Conservation (phyloP, 1,140 invertebrate genomes). For the Diabrotica virgifera region DNA sequence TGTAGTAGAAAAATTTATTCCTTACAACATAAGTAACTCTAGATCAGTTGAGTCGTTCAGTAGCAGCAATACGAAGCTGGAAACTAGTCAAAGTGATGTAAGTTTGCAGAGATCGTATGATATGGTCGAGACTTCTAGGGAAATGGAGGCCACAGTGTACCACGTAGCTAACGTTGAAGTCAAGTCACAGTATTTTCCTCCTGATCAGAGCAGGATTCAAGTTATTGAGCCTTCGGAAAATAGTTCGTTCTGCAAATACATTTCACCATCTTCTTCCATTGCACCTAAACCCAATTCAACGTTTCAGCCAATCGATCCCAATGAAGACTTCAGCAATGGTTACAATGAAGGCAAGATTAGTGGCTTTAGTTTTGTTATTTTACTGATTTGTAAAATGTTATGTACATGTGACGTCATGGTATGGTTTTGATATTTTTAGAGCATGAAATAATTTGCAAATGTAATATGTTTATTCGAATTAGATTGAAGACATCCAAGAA, state of each 20-base stretch:
- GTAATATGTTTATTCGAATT: too few species aligned
- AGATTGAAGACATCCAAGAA: too few species aligned
- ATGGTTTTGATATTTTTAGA: too few species aligned
- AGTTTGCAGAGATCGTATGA: neutral
- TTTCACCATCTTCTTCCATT: constrained; percentile 24
- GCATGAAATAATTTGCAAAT: too few species aligned
- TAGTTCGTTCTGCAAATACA: constrained; percentile 45
- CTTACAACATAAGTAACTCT: constrained; percentile 7
- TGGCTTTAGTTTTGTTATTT: constrained; percentile 14
- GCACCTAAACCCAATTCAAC: constrained; percentile 9
- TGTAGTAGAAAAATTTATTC: constrained; percentile 34
- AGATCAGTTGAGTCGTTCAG: neutral
- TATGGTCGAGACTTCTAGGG: constrained; percentile 4
- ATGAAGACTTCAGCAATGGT: constrained; percentile 6
- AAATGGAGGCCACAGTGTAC: constrained; percentile 3
- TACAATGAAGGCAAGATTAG: constrained; percentile 33
- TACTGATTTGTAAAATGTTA: too few species aligned
- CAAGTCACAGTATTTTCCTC: constrained; percentile 22
- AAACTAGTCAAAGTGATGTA: constrained; percentile 8
- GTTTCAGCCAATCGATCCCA: constrained; percentile 17
- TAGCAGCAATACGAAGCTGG: neutral
- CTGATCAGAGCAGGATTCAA: constrained; percentile 25
- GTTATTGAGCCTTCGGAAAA: constrained; percentile 40
- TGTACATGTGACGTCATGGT: too few species aligned
- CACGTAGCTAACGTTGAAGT: constrained; percentile 33